Evolutionary conservation across 2,888 invertebrate species (phyloP).

Genomic region (Branchinecta sandiegonensis): DNA sequence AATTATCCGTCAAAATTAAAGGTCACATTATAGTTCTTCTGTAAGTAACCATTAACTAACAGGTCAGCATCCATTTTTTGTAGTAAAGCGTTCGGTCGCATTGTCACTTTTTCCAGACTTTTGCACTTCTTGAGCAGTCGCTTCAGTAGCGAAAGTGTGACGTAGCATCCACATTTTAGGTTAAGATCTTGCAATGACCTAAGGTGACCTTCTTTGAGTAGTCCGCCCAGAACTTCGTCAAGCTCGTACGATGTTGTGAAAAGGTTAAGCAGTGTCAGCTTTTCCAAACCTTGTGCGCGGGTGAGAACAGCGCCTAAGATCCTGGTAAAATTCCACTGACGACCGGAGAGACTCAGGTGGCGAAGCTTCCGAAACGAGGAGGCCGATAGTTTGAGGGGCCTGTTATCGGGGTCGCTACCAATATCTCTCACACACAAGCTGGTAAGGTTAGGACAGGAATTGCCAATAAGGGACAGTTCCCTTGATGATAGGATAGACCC

Average conservation of each 20-base stretch:
- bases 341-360: neutral
- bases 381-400: neutral
- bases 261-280: neutral
- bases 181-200: neutral
- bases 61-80: neutral
- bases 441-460: neutral
- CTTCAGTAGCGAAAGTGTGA: neutral
- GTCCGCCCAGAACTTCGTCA: neutral
- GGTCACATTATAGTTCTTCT: neutral
- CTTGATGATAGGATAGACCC: neutral
- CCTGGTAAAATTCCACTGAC: neutral
- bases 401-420: neutral
- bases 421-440: neutral
- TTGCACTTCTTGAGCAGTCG: neutral
- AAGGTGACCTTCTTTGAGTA: neutral
- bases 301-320: neutral
- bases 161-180: neutral
- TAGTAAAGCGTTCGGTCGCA: neutral
- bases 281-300: neutral
- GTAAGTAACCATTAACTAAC: neutral
- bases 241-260: neutral
- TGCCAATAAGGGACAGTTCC: neutral
- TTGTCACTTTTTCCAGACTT: neutral
- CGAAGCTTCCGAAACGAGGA: neutral
- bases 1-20: constrained; percentile 5